phyloP scores from a whole-genome alignment of 1,140 invertebrate species.

The Drusus annulatus region DNA sequence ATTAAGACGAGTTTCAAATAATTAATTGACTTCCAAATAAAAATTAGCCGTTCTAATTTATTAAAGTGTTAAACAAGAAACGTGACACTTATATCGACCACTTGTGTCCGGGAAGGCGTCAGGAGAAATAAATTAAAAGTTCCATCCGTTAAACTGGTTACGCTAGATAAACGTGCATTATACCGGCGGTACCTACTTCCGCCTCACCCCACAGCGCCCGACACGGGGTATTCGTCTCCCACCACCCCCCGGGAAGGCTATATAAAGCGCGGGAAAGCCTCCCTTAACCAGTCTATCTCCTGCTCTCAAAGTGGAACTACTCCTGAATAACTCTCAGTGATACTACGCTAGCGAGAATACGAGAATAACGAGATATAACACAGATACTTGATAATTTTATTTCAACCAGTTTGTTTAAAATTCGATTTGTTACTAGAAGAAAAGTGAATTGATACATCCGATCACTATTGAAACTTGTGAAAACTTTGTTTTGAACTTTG shows the following conservation, averaged over 20 bases:
- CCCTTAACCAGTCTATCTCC: conserved; percentile 46
- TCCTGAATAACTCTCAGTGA: conserved; percentile 13
- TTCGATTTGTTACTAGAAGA: not conserved
- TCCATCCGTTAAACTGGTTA: conserved; percentile 22
- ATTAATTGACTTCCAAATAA: no score
- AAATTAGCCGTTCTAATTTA: no score
- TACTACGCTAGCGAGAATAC: conserved; percentile 5
- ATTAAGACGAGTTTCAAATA: no score
- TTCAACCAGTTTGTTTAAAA: conserved; percentile 5
- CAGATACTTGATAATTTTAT: not conserved
- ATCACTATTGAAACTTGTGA: not conserved
- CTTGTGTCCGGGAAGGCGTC: not conserved
- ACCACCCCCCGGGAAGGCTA: conserved; percentile 25
- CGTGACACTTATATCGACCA: no score
- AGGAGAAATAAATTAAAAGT: conserved; percentile 37
- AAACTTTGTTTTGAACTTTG: not conserved
- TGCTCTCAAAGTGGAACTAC: conserved; percentile 12
- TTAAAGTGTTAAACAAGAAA: no score
- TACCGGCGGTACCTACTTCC: not conserved
- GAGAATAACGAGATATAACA: no score
- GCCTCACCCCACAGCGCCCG: conserved; percentile 18
- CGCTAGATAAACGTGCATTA: conserved; percentile 38
- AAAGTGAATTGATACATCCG: conserved; percentile 1
- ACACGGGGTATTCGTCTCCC: not conserved
- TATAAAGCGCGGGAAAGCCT: conserved; percentile 33